These are phyloP conservation scores for Macropus fuliginosus DNA, from an alignment of 2,797 vertebrate species.

Conservation along the genomic window DNA sequence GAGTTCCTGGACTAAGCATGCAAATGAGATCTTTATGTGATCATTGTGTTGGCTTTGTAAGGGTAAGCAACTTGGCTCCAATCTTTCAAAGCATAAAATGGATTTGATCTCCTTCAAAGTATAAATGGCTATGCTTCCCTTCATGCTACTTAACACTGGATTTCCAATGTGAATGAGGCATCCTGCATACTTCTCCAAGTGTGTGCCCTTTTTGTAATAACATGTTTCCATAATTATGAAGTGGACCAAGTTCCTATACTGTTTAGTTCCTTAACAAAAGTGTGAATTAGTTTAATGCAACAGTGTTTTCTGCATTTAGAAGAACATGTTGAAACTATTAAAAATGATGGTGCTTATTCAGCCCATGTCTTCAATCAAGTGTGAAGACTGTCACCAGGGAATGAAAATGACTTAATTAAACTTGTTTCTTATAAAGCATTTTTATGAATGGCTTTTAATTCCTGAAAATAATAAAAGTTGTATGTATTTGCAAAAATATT, in stretches of 20 bases:
- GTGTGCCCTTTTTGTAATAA: constrained; percentile 62
- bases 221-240: constrained; percentile 66
- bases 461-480: constrained; percentile 80
- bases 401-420: constrained; percentile 82
- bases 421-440: constrained; percentile 76
- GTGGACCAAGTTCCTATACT: constrained; percentile 54
- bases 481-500: constrained; percentile 79
- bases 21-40: background rate
- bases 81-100: background rate
- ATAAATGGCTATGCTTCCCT: constrained; percentile 25
- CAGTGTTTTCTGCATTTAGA: constrained; percentile 56
- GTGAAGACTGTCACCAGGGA: constrained; percentile 76
- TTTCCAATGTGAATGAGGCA: constrained; percentile 38
- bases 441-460: constrained; percentile 83
- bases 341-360: constrained; percentile 80
- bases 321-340: constrained; percentile 80
- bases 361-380: constrained; percentile 75
- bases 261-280: constrained; percentile 64
- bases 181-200: constrained; percentile 53
- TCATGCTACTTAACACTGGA: constrained; percentile 57
- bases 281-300: constrained; percentile 70
- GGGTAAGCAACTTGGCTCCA: background rate
- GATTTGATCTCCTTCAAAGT: background rate
- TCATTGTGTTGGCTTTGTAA: background rate
- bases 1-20: background rate